Percentiles rank a stretch among this genome's conserved stretches.
phyloP scores from a whole-genome alignment of 2,888 invertebrate species.

The Magallana nippona region DNA sequence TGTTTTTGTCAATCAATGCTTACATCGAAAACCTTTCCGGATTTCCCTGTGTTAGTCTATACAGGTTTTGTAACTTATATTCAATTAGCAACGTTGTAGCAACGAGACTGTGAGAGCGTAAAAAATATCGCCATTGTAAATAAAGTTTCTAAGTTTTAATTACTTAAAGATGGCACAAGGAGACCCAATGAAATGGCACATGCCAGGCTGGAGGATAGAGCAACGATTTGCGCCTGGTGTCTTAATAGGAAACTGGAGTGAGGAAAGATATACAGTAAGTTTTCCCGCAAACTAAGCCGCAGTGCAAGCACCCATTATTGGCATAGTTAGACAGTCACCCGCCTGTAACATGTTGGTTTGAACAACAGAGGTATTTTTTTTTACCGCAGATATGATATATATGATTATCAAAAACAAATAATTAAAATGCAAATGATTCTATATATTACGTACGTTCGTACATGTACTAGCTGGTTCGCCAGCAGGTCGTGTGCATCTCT shows the following conservation, averaged over 20 bases:
- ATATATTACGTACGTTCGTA: too few relatives aligned
- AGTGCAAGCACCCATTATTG: too few relatives aligned
- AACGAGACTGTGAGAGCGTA: slow-evolving; percentile 18
- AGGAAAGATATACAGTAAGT: slow-evolving; percentile 75
- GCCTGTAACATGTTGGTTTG: too few relatives aligned
- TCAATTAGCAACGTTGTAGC: slow-evolving; percentile 46
- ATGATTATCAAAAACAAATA: too few relatives aligned
- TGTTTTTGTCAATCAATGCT: too few relatives aligned
- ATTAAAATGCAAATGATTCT: too few relatives aligned
- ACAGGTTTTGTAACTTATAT: background rate
- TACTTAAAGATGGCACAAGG: slow-evolving; percentile 63
- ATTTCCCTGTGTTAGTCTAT: background rate
- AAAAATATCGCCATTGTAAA: slow-evolving; percentile 13
- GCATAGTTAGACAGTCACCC: too few relatives aligned
- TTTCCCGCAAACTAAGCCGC: background rate
- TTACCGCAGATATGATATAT: too few relatives aligned
- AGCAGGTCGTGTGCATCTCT: too few relatives aligned
- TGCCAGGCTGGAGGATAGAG: slow-evolving; percentile 78
- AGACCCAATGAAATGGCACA: slow-evolving; percentile 69
- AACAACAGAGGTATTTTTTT: too few relatives aligned
- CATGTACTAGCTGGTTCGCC: too few relatives aligned
- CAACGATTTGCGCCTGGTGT: slow-evolving; percentile 75
- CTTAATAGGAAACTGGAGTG: slow-evolving; percentile 78
- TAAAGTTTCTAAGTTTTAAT: background rate
- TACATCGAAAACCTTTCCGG: too few relatives aligned